A percentile compares a stretch with the other conserved stretches of the same genome.
phyloP scores from a whole-genome alignment of 1,140 invertebrate species.

The Eupristina koningsbergeri region DNA sequence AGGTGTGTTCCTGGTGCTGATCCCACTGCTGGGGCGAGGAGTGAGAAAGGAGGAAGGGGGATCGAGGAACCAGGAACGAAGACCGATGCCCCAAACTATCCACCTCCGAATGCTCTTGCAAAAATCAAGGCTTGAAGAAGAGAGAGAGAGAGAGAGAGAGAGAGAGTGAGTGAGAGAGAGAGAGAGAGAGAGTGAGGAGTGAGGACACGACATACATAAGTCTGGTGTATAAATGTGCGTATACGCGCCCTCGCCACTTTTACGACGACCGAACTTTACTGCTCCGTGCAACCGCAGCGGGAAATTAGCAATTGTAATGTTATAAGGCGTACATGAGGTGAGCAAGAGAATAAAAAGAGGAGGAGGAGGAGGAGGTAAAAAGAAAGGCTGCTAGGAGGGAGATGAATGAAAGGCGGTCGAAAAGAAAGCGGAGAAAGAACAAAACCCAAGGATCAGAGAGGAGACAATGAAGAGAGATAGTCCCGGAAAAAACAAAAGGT shows the following conservation, averaged over 20 bases:
- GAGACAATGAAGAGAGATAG: slow-evolving; percentile 33
- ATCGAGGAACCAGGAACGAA: too few relatives aligned
- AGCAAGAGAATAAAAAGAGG: slow-evolving; percentile 27
- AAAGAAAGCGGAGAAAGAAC: slow-evolving; percentile 22
- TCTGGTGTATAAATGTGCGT: slow-evolving; percentile 21
- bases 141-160: not conserved
- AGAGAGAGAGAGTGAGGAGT: not conserved
- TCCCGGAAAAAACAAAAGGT: slow-evolving; percentile 50
- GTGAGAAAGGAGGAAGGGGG: too few relatives aligned
- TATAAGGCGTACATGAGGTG: slow-evolving; percentile 60
- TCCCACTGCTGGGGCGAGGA: too few relatives aligned
- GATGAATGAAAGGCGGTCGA: slow-evolving; percentile 41
- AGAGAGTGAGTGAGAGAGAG: not conserved
- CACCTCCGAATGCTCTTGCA: slow-evolving; percentile 10
- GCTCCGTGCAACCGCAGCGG: slow-evolving; percentile 65
- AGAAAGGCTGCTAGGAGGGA: slow-evolving; percentile 8
- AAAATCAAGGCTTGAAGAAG: slow-evolving; percentile 7
- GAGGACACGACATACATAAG: slow-evolving; percentile 27
- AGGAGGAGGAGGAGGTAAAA: slow-evolving; percentile 24
- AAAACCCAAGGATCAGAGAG: not conserved
- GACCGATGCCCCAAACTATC: slow-evolving; percentile 12
- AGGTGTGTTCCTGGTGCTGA: not conserved
- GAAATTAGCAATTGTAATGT: slow-evolving; percentile 74
- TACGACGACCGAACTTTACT: slow-evolving; percentile 71
- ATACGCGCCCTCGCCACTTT: slow-evolving; percentile 65